phyloP scores from a whole-genome alignment of 2,797 vertebrate genomes.

The Chromobotia macracanthus region DNA sequence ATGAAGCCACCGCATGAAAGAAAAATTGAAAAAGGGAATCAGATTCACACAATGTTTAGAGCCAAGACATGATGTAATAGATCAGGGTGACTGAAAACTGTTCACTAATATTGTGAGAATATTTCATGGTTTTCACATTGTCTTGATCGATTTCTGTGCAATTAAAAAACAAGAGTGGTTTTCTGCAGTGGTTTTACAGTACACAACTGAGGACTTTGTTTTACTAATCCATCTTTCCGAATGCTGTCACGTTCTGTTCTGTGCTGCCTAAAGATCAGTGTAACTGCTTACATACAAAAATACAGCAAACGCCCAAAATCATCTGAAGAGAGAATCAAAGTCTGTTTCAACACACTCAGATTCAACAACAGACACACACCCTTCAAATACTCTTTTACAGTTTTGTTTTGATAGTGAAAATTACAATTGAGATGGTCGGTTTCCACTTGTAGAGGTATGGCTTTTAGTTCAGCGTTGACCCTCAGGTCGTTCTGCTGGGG shows the following conservation, averaged over 20 bases:
- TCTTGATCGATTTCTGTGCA: slow-evolving; percentile 2
- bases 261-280: slow-evolving; percentile 8
- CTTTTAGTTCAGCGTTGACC: background rate
- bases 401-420: background rate
- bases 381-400: slow-evolving; percentile 4
- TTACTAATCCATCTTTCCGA: background rate
- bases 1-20: background rate
- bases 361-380: background rate
- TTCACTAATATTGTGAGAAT: no score
- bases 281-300: slow-evolving; percentile 32
- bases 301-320: slow-evolving; percentile 16
- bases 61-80: background rate
- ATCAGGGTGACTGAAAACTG: background rate
- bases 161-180: background rate
- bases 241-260: slow-evolving; percentile 5
- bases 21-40: background rate
- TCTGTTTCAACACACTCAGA: background rate
- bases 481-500: background rate
- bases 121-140: slow-evolving; percentile 1
- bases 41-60: background rate
- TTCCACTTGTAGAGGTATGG: slow-evolving; percentile 1
- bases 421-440: slow-evolving; percentile 9
- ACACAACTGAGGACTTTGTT: slow-evolving; percentile 29
- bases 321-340: slow-evolving; percentile 1
- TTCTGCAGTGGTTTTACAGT: slow-evolving; percentile 1